These are phyloP conservation scores for Ctenochaetus hawaiiensis DNA, from an alignment of 2,797 vertebrate species.

Conservation along the genomic window DNA sequence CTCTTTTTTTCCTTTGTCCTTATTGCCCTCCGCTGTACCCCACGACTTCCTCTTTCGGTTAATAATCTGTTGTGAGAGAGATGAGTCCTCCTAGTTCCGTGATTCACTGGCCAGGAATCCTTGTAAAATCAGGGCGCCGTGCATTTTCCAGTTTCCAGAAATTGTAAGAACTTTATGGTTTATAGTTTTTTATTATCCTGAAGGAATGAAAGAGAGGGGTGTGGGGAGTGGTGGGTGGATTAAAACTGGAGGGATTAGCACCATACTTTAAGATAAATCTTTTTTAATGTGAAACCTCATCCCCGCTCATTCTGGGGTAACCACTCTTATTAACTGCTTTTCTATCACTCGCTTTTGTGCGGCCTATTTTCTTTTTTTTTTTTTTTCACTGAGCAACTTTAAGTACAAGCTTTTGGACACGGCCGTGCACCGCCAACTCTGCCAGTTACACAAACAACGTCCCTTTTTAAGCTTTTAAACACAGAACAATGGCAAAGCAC, in stretches of 20 bases:
- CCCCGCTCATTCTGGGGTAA: slow-evolving; percentile 84
- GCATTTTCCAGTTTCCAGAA: slow-evolving; percentile 84
- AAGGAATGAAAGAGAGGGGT: slow-evolving; percentile 55
- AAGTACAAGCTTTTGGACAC: slow-evolving; percentile 76
- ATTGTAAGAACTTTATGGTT: slow-evolving; percentile 86
- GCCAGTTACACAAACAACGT: slow-evolving; percentile 82
- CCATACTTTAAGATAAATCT: slow-evolving; percentile 87
- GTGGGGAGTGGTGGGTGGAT: slow-evolving; percentile 53
- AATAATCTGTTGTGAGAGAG: slow-evolving; percentile 81
- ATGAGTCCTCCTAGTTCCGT: slow-evolving; percentile 76
- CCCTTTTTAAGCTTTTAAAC: slow-evolving; percentile 85
- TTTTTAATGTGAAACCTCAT: slow-evolving; percentile 88
- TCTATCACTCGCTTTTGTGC: slow-evolving; percentile 75
- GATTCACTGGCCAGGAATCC: slow-evolving; percentile 85
- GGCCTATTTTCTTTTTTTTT: slow-evolving; percentile 53
- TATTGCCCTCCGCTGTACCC: slow-evolving; percentile 60
- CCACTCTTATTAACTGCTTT: slow-evolving; percentile 82
- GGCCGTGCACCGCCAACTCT: slow-evolving; percentile 67
- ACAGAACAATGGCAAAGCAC: slow-evolving; percentile 85
- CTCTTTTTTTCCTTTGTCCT: slow-evolving; percentile 46
- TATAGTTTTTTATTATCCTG: slow-evolving; percentile 79
- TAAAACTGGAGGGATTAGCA: slow-evolving; percentile 85
- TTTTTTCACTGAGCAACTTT: slow-evolving; percentile 66
- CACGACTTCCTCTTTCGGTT: slow-evolving; percentile 73
- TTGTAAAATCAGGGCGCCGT: slow-evolving; percentile 82